A percentile compares a stretch with the other conserved stretches of the same genome.
Evolutionary conservation across 2,888 invertebrate species (phyloP).

Genomic region (Syrphus vitripennis): DNA sequence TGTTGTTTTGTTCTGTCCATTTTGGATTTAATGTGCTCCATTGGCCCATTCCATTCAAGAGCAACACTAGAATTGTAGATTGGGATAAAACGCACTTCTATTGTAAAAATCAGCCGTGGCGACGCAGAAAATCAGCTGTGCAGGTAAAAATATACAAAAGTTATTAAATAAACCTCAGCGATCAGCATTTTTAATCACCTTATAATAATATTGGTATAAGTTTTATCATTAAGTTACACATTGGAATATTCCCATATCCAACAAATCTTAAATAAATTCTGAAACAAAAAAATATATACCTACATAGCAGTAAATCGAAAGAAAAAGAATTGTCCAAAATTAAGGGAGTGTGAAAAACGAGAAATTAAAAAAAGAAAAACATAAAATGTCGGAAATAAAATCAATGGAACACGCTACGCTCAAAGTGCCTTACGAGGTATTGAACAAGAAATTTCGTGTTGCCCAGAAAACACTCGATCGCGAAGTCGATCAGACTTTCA

Average conservation of each 20-base stretch:
- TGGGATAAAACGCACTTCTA: slow-evolving; percentile 1
- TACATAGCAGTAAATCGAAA: slow-evolving; percentile 58
- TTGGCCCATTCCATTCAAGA: slow-evolving; percentile 23
- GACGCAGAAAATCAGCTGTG: slow-evolving; percentile 69
- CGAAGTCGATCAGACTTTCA: slow-evolving; percentile 94
- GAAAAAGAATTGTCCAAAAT: background rate
- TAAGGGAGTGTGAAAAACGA: slow-evolving; percentile 52
- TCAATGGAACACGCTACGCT: slow-evolving; percentile 97
- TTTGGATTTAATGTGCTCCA: background rate
- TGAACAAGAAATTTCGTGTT: slow-evolving; percentile 97
- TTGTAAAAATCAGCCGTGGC: slow-evolving; percentile 67
- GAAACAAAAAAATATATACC: background rate
- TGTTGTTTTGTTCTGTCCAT: slow-evolving; percentile 28
- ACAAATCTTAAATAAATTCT: background rate
- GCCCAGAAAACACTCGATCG: slow-evolving; percentile 97
- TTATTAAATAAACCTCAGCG: slow-evolving; percentile 10
- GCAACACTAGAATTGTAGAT: background rate
- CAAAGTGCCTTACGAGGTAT: slow-evolving; percentile 98
- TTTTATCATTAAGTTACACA: background rate
- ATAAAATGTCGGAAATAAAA: slow-evolving; percentile 93
- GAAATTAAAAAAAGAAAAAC: background rate
- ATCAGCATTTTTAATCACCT: background rate
- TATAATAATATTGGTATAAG: background rate
- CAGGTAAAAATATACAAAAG: slow-evolving; percentile 46
- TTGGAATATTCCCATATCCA: background rate